Percentiles rank a stretch among this genome's conserved stretches.
These are phyloP conservation scores for Tipula unca DNA, from an alignment of 2,888 invertebrate genomes.

Conservation along the genomic window DNA sequence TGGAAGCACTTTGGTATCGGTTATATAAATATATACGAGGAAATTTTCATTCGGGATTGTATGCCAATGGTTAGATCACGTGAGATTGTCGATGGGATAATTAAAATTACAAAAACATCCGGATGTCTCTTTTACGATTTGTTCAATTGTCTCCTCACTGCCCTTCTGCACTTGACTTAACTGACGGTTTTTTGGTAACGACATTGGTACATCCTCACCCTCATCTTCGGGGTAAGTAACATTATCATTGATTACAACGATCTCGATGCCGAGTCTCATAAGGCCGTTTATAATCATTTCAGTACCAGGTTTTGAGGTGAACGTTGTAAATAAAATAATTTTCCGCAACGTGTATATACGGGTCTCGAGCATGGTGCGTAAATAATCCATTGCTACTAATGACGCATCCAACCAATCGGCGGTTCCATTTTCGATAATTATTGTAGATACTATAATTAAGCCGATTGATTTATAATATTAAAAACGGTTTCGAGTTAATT, in stretches of 20 bases:
- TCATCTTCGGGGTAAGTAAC: background rate
- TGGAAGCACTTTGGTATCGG: constrained; percentile 41
- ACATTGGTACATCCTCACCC: constrained; percentile 22
- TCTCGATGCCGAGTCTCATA: constrained; percentile 47
- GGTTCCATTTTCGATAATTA: constrained; percentile 34
- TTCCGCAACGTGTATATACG: constrained; percentile 44
- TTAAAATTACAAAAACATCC: constrained; percentile 48
- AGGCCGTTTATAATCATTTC: constrained; percentile 48
- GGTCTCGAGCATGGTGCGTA: constrained; percentile 36
- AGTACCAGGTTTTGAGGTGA: constrained; percentile 44
- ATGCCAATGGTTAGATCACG: constrained; percentile 50
- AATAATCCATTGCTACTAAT: constrained; percentile 47
- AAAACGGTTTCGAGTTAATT: background rate
- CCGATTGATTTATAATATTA: background rate
- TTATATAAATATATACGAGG: constrained; percentile 33
- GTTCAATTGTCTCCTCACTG: constrained; percentile 32
- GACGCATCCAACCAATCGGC: constrained; percentile 61
- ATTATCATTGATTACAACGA: constrained; percentile 52
- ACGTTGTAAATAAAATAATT: constrained; percentile 58
- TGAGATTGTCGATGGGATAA: constrained; percentile 51
- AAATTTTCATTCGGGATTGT: constrained; percentile 52
- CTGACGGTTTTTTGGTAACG: constrained; percentile 4
- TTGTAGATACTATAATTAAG: background rate
- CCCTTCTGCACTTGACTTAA: constrained; percentile 31
- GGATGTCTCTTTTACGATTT: constrained; percentile 38